phyloP scores from a whole-genome alignment of 2,888 invertebrate genomes.

The Phyllotreta striolata region DNA sequence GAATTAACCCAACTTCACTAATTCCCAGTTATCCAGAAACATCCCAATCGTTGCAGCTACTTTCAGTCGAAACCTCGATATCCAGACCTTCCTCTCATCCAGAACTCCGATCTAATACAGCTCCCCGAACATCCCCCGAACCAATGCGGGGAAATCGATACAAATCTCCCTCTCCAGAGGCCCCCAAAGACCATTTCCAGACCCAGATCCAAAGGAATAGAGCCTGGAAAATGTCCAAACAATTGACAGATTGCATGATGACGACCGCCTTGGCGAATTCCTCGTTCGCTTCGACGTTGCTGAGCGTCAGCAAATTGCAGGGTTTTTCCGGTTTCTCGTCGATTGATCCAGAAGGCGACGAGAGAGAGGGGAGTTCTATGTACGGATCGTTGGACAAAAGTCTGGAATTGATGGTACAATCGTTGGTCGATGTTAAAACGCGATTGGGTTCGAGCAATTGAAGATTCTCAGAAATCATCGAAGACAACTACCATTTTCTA shows the following conservation, averaged over 20 bases:
- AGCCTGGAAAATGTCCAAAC: background rate
- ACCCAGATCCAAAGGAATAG: background rate
- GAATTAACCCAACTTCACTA: no score
- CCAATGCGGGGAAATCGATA: no score
- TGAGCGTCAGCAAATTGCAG: slow-evolving; percentile 63
- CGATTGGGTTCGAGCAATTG: background rate
- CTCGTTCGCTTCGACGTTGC: slow-evolving; percentile 64
- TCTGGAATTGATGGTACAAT: slow-evolving; percentile 57
- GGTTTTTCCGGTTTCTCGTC: slow-evolving; percentile 39
- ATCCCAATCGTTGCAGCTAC: slow-evolving; percentile 2
- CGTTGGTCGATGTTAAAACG: slow-evolving; percentile 10
- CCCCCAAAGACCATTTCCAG: no score
- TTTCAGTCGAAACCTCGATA: no score
- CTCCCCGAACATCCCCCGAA: background rate
- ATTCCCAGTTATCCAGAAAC: background rate
- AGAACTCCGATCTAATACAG: no score
- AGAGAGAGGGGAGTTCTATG: slow-evolving; percentile 62
- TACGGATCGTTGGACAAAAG: slow-evolving; percentile 66
- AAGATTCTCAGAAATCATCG: no score
- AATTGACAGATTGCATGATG: slow-evolving; percentile 2
- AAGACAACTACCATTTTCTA: no score
- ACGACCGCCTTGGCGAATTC: slow-evolving; percentile 64
- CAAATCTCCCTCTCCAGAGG: no score
- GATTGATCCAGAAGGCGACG: no score
- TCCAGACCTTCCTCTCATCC: no score